A percentile compares a stretch with the other conserved stretches of the same genome.
These are phyloP conservation scores for Ornithoptera alexandrae DNA, from an alignment of 2,888 invertebrate species.

Conservation along the genomic window DNA sequence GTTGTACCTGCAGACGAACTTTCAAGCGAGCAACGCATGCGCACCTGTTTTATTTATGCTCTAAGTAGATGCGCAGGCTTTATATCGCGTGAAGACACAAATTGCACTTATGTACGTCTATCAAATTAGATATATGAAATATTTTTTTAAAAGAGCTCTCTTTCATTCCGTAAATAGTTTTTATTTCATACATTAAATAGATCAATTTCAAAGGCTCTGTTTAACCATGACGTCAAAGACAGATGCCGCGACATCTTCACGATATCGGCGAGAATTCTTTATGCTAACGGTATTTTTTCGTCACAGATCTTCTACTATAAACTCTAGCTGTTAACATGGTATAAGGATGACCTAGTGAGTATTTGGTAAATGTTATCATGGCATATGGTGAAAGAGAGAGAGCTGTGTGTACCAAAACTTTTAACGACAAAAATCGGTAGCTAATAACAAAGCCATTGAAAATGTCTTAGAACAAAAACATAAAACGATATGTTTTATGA, in stretches of 20 bases:
- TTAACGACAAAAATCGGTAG: not conserved
- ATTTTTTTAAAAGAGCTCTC: not conserved
- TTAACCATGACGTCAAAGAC: constrained; percentile 11
- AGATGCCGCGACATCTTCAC: constrained; percentile 18
- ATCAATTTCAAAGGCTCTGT: not conserved
- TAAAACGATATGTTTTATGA: not conserved
- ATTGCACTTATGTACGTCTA: constrained; percentile 17
- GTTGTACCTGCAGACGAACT: constrained; percentile 57
- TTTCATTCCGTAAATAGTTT: not conserved
- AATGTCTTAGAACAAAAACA: not conserved
- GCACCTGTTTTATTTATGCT: constrained; percentile 43
- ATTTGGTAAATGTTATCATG: constrained; percentile 17
- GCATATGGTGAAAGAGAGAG: not conserved
- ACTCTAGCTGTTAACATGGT: constrained; percentile 16
- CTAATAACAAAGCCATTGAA: not conserved
- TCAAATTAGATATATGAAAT: constrained; percentile 2
- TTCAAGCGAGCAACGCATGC: constrained; percentile 52
- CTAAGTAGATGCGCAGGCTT: constrained; percentile 39
- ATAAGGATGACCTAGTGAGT: constrained; percentile 3
- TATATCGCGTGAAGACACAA: constrained; percentile 33
- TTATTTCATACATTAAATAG: not conserved
- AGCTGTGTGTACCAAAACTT: not conserved
- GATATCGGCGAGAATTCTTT: constrained; percentile 14
- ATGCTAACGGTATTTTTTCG: constrained; percentile 26
- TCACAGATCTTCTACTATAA: constrained; percentile 24